These are phyloP conservation scores for Andricus curvator DNA, from an alignment of 2,888 invertebrate species.

Conservation along the genomic window DNA sequence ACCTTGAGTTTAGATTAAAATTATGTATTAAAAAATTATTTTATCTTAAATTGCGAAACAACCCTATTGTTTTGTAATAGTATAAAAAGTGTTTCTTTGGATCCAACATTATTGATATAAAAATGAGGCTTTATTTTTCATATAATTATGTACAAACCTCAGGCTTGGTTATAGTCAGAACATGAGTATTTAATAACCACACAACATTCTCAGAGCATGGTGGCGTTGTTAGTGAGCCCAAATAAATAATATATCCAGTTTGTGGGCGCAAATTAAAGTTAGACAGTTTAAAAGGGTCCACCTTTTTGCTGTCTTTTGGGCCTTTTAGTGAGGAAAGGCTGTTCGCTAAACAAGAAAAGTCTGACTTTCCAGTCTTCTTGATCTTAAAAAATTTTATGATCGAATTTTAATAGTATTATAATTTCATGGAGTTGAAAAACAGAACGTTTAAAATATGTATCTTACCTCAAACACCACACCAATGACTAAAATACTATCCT, in stretches of 20 bases:
- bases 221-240: conserved; percentile 13
- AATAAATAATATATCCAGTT: conserved; percentile 11
- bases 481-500: background rate
- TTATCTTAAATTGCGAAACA: too few species aligned
- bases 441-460: background rate
- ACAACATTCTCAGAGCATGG: conserved; percentile 22
- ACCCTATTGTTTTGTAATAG: too few species aligned
- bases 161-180: background rate
- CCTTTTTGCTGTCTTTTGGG: background rate
- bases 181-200: background rate
- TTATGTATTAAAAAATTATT: too few species aligned
- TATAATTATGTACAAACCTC: background rate
- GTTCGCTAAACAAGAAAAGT: background rate
- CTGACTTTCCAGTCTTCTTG: background rate
- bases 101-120: too few species aligned
- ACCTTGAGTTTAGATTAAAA: too few species aligned
- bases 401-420: background rate
- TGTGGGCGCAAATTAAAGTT: background rate
- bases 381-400: background rate
- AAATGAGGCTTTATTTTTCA: too few species aligned
- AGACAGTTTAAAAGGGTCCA: conserved; percentile 3
- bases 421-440: background rate
- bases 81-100: too few species aligned
- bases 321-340: background rate
- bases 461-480: background rate